These are phyloP conservation scores for Drosophila tanythrix DNA, from an alignment of 2,888 invertebrate species.

Conservation along the genomic window DNA sequence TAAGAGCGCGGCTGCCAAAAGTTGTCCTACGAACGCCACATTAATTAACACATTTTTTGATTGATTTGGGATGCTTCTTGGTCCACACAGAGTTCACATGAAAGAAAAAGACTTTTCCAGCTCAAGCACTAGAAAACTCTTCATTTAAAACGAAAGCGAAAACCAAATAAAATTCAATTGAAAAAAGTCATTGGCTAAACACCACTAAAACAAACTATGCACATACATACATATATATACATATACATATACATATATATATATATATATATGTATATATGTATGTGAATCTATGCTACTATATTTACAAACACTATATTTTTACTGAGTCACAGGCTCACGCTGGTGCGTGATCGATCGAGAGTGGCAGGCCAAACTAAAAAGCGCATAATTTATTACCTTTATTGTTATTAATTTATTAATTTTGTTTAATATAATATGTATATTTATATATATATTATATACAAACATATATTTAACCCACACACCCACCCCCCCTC, in stretches of 20 bases:
- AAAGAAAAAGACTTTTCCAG: constrained; percentile 35
- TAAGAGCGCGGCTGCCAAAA: constrained; percentile 14
- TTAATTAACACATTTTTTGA: constrained; percentile 18
- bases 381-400: constrained; percentile 75
- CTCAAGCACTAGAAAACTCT: constrained; percentile 57
- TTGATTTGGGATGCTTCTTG: constrained; percentile 21
- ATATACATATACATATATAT: constrained; percentile 24
- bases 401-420: constrained; percentile 80
- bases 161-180: constrained; percentile 27
- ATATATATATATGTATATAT: constrained; percentile 10
- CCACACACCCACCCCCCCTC: constrained; percentile 1
- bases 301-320: constrained; percentile 26
- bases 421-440: constrained; percentile 31
- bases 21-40: constrained; percentile 26
- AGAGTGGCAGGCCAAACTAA: constrained; percentile 72
- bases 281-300: constrained; percentile 30
- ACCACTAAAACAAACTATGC: constrained; percentile 26
- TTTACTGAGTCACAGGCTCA: constrained; percentile 45
- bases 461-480: constrained; percentile 45
- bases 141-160: constrained; percentile 50
- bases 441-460: constrained; percentile 20
- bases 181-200: constrained; percentile 70
- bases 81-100: constrained; percentile 22
- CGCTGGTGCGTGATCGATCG: constrained; percentile 70
- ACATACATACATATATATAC: constrained; percentile 23